Evolutionary conservation across 2,888 invertebrate species (phyloP), one percentile per base, ranked within the genome.

Genomic region (Leistus spinibarbis): DNA sequence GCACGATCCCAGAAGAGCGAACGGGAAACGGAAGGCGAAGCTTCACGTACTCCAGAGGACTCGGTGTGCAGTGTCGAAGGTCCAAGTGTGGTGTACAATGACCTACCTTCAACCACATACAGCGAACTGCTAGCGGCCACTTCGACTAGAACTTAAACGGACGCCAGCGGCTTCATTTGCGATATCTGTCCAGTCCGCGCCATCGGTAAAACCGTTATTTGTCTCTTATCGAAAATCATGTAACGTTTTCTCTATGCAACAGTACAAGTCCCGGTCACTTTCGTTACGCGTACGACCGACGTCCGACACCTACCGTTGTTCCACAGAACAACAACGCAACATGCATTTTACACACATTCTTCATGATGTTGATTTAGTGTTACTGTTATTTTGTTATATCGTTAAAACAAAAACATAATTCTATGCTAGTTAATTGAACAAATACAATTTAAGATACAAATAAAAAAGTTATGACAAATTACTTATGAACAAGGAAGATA

Each of bases 31-130:
- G 93, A 93, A 85, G 91, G 91, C 17, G 95, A 95, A 86, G 92
- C 92, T 69, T 95, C 95, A 20, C 90, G 94, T 78, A 95, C 95
- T 17, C 95, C 95, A 10, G 96, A 96, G 85, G 96, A 96, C 86
- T 95, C 95, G 0, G 94, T 95, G 60, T 96, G 95, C 86, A 95
- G 95, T 81, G 92, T 90, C 79, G 96, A 96, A 86, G 96, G 95
- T 1, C 93, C 93, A 76, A 92, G 92, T 78, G 91, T 89, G 81
- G 88, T 89, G 83, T 90, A 90, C 60, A 89, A 89, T 79, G 90
- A 88, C 80, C 86, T 87, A 76, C 83, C 84, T 67, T 81, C 82
- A n/a, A 80, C 82, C 23, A 65, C 78, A 19, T 81, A 81, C 73
- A 80, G 78, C 56, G 77, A 73, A 22, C 54, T 73, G 23, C 23